These are phyloP conservation scores for Cyanoramphus novaezelandiae DNA, from an alignment of 2,113 vertebrate genomes.

Conservation along the genomic window DNA sequence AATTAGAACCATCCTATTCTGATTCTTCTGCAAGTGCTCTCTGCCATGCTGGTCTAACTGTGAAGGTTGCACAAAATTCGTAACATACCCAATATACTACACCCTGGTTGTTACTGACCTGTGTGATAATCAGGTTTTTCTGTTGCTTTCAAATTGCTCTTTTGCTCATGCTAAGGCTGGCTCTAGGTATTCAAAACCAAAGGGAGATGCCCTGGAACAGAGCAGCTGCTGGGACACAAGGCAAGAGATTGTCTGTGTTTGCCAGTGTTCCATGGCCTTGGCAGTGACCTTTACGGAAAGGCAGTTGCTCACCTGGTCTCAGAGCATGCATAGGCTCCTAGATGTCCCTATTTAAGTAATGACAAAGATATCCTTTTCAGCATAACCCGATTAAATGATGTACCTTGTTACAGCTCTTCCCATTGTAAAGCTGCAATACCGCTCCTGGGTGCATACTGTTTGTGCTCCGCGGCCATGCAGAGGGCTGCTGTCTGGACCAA, in stretches of 20 bases:
- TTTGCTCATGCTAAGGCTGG: not conserved
- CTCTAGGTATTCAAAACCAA: not conserved
- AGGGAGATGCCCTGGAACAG: not conserved
- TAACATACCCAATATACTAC: not conserved
- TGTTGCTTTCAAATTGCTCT: not conserved
- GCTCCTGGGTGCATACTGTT: rapidly evolving
- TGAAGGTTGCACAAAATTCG: not conserved
- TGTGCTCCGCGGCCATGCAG: not conserved
- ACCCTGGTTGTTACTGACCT: not conserved
- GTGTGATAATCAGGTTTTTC: not conserved
- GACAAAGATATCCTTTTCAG: not conserved
- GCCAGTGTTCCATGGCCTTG: not conserved
- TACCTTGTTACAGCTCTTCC: not conserved
- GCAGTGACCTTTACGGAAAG: not conserved
- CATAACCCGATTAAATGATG: not conserved
- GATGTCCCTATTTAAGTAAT: not conserved
- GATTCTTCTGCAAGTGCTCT: not conserved
- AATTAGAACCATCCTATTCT: not conserved
- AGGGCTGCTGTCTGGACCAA: not conserved
- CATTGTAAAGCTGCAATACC: not conserved
- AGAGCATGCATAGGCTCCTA: not conserved
- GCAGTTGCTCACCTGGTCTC: not conserved
- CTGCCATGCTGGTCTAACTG: not conserved
- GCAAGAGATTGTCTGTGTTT: not conserved
- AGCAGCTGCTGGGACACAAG: not conserved